phyloP scores from a whole-genome alignment of 2,113 vertebrate genomes.

The Maccullochella peelii region DNA sequence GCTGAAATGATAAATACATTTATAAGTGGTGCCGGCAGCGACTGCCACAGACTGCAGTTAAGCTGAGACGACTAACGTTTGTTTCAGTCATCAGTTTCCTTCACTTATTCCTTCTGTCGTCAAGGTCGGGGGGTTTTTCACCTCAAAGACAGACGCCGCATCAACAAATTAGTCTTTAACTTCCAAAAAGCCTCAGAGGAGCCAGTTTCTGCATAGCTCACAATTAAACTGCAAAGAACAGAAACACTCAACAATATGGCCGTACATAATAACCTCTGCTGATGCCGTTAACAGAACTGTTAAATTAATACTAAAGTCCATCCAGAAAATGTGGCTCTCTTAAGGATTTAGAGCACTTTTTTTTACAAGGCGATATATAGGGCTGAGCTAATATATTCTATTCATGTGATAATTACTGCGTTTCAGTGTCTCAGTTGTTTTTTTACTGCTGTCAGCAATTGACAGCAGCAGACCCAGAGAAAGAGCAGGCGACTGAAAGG shows the following conservation, averaged over 20 bases:
- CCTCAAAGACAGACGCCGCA: background rate
- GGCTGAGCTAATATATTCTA: constrained; percentile 3
- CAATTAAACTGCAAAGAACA: background rate
- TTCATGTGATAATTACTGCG: constrained; percentile 31
- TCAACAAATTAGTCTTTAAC: background rate
- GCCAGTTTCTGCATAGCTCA: background rate
- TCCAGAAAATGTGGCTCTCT: constrained; percentile 2
- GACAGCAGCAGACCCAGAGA: background rate
- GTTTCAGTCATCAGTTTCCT: constrained; percentile 3
- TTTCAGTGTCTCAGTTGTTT: background rate
- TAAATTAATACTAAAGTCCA: constrained; percentile 10
- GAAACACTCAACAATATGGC: background rate
- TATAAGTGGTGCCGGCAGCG: background rate
- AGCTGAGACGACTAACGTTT: background rate
- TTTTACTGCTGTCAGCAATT: constrained; percentile 4
- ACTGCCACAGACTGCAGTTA: constrained; percentile 14
- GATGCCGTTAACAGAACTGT: constrained; percentile 17
- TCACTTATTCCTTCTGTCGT: background rate
- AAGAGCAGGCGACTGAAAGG: background rate
- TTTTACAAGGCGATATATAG: background rate
- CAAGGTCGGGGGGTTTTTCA: background rate
- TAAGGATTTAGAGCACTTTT: constrained; percentile 9
- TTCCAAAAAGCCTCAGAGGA: background rate
- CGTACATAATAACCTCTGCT: constrained; percentile 19
- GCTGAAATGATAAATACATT: constrained; percentile 1